Evolutionary conservation across 37 sponge, comb jelly and placozoan species (phyloP), one percentile per base, ranked within the genome.

Genomic region (Cladorhizidae sp.): DNA sequence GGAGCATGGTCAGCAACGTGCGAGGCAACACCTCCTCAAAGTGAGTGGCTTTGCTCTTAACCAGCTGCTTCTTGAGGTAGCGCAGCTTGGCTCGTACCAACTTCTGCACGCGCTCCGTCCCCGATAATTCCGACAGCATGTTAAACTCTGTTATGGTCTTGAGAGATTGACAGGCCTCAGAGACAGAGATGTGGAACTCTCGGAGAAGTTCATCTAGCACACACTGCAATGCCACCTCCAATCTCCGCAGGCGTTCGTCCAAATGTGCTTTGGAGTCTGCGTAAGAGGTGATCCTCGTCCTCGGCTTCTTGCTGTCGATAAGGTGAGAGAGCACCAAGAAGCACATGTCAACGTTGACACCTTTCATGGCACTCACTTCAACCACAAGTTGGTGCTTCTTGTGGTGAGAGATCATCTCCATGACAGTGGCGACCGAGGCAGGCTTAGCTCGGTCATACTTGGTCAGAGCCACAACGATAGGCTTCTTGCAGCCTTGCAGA

Each of bases 391-490:
- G 71, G 61, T 17, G 61, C 42, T 71, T 73, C 70, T 72, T 85
- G 37, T 33, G 29, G 38, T 84, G 86, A 23, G 68, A 21, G n/a
- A 86, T 29, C 5, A 72, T n/a, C 43, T 84, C 91, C 25, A 45
- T 40, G 32, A 87, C 61, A 0, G 76, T 54, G 18, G 62, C 29
- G 17, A 88, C 39, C 5, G 62, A 36, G 2, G 56, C 67, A 0
- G 36, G 62, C 15, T 33, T 54, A 17, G 78, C 82, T 33, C 23
- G 1, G 67, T 94, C 95, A 40, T 72, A 91, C 67, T 94, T 94
- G 1, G 95, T 94, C 29, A 41, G 33, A 12, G 88, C 95, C 18
- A 87, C 72, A 0, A 94, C 90, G 0, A 92, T 18, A 12, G 87
- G 92, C 43, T 85, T 85, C 81, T 85, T 84, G 68, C 70, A 73